Conservation (phyloP, 2,888 invertebrate species). For the Cosmorhoe ocellata region DNA sequence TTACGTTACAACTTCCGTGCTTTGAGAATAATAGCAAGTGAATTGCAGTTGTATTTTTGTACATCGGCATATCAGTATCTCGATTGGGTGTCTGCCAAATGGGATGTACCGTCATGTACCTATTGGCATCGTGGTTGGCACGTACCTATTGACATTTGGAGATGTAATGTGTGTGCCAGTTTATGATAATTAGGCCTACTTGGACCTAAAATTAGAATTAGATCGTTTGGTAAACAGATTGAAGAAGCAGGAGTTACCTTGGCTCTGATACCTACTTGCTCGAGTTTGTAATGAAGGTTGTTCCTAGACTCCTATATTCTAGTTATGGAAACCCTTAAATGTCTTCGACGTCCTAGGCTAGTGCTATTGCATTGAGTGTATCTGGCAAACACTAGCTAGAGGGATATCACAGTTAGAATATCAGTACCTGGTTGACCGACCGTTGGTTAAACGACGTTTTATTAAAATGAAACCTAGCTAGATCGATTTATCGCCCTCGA, state of each 20-base stretch:
- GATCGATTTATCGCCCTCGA: too few relatives aligned
- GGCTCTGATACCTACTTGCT: conserved; percentile 7
- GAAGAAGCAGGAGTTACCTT: neutral
- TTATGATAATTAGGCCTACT: conserved; percentile 36
- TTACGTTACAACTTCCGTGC: conserved; percentile 25
- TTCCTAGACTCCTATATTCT: too few relatives aligned
- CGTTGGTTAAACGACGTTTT: too few relatives aligned
- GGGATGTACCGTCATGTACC: conserved; percentile 21
- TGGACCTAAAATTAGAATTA: conserved; percentile 23
- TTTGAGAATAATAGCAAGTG: conserved; percentile 27
- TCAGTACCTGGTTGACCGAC: too few relatives aligned
- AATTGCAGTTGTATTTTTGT: conserved; percentile 35
- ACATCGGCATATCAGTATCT: conserved; percentile 26
- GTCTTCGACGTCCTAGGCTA: too few relatives aligned
- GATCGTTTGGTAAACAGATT: conserved; percentile 11
- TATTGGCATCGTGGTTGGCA: conserved; percentile 39
- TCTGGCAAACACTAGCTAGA: too few relatives aligned
- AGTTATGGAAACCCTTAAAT: too few relatives aligned
- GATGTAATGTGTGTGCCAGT: conserved; percentile 42
- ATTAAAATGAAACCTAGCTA: too few relatives aligned
- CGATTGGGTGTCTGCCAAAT: conserved; percentile 43
- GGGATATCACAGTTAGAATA: too few relatives aligned
- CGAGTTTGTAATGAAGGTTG: conserved; percentile 19
- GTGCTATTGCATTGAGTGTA: too few relatives aligned
- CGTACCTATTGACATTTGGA: conserved; percentile 44